Conservation (phyloP, 92 coral and sea anemone species). For the Ricordea florida region DNA sequence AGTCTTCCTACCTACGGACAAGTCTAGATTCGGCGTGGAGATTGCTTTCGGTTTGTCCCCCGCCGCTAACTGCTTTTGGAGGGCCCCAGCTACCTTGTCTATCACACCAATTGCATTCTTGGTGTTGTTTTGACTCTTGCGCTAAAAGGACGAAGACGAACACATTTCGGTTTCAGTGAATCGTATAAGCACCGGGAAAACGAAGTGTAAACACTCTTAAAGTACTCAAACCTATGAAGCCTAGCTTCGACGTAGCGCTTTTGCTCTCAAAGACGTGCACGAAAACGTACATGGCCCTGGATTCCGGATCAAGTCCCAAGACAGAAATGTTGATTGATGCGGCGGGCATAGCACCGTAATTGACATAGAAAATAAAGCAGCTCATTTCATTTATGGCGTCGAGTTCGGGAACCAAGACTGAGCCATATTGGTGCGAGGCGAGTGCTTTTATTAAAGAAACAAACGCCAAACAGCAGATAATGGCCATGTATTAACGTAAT, state of each 20-base stretch:
- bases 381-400: too few relatives aligned
- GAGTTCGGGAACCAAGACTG: too few relatives aligned
- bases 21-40: constrained; percentile 75
- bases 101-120: constrained; percentile 81
- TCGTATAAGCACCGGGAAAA: neutral
- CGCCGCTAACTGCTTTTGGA: constrained; percentile 79
- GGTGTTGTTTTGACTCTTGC: constrained; percentile 79
- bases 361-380: too few relatives aligned
- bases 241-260: neutral
- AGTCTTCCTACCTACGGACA: constrained; percentile 74
- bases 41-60: constrained; percentile 90
- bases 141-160: neutral
- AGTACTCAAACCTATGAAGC: neutral
- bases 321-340: too few relatives aligned
- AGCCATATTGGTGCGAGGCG: too few relatives aligned
- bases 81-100: constrained; percentile 79
- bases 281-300: too few relatives aligned
- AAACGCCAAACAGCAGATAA: too few relatives aligned
- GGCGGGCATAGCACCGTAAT: too few relatives aligned
- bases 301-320: too few relatives aligned
- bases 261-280: too few relatives aligned
- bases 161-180: neutral
- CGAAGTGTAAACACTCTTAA: neutral
- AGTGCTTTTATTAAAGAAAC: too few relatives aligned
- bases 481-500: too few relatives aligned